phyloP scores from a whole-genome alignment of 2,113 vertebrate genomes.

The Sturnus vulgaris region DNA sequence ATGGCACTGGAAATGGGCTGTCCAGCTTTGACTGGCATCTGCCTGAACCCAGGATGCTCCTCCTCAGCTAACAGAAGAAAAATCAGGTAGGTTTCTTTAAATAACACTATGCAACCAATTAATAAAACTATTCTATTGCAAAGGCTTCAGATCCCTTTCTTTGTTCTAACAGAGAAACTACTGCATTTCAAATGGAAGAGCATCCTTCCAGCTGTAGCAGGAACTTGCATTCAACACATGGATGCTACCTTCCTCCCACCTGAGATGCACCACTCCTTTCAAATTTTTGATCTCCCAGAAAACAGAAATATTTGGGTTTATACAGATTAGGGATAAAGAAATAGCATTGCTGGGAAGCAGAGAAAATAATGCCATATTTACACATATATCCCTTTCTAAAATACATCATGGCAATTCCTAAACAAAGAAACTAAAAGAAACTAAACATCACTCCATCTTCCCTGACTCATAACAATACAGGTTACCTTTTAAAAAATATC shows the following conservation, averaged over 20 bases:
- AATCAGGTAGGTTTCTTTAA: not conserved
- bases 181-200: not conserved
- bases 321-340: not conserved
- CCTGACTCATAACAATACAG: not conserved
- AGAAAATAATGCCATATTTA: not conserved
- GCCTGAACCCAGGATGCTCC: not conserved
- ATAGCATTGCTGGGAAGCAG: not conserved
- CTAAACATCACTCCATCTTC: fast-evolving
- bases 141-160: not conserved
- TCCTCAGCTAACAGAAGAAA: not conserved
- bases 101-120: not conserved
- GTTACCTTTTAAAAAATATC: not conserved
- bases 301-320: not conserved
- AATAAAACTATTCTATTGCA: not conserved
- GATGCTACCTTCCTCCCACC: not conserved
- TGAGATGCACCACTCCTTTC: not conserved
- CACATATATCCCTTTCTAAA: not conserved
- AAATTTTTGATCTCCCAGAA: not conserved
- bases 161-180: not conserved
- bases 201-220: not conserved
- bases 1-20: not conserved
- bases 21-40: not conserved
- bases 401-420: not conserved
- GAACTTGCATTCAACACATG: not conserved
- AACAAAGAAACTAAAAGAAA: not conserved